Evolutionary conservation across 2,113 vertebrate genomes (phyloP).

Genomic region (Cranoglanis bouderius): DNA sequence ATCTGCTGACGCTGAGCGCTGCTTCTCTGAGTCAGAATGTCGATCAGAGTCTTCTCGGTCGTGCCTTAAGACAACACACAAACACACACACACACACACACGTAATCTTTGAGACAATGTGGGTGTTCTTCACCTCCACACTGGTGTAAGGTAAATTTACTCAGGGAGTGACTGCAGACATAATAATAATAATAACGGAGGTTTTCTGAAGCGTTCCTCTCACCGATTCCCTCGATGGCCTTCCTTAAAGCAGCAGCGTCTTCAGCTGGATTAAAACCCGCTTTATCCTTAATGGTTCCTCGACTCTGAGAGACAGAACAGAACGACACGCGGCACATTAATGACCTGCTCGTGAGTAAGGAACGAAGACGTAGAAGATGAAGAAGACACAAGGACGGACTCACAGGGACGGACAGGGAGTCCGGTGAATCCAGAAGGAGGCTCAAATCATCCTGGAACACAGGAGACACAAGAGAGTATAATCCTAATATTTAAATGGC

Average conservation of each 20-base stretch:
- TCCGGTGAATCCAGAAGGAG: conserved; percentile 73
- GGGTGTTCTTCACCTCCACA: not conserved
- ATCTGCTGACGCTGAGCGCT: conserved; percentile 81
- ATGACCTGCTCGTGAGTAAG: not conserved
- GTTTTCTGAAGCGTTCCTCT: conserved; percentile 38
- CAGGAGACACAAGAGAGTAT: not conserved
- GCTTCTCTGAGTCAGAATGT: conserved; percentile 80
- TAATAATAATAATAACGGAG: not conserved
- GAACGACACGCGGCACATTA: not conserved
- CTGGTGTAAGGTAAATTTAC: conserved; percentile 10
- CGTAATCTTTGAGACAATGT: not conserved
- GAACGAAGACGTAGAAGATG: not conserved
- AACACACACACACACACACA: conserved; percentile 14
- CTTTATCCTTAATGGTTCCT: conserved; percentile 77
- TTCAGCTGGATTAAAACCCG: conserved; percentile 74
- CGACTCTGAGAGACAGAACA: conserved; percentile 68
- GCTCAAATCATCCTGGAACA: conserved; percentile 71
- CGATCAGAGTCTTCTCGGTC: conserved; percentile 77
- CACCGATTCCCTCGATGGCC: conserved; percentile 82
- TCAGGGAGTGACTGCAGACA: not conserved
- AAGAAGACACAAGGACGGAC: not conserved
- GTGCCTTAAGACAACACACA: conserved; percentile 72
- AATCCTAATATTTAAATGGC: not conserved
- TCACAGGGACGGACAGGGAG: conserved; percentile 61
- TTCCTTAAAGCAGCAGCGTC: conserved; percentile 77